A percentile compares a stretch with the other conserved stretches of the same genome.
Evolutionary conservation across 2,888 invertebrate genomes (phyloP).

Genomic region (Watsonalla binaria): DNA sequence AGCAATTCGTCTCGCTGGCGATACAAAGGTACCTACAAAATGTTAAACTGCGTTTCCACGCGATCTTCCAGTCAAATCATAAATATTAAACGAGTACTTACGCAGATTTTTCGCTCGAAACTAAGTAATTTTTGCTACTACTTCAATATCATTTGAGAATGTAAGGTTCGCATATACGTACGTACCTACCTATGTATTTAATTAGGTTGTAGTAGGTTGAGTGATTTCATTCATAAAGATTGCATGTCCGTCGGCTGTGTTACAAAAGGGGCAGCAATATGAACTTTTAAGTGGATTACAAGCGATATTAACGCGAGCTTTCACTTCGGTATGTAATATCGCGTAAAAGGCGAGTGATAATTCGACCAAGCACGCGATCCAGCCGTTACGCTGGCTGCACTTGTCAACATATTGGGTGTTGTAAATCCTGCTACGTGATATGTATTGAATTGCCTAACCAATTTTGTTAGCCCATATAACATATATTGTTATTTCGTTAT

Average conservation of each 20-base stretch:
- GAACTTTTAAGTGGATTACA: constrained; percentile 63
- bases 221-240: constrained; percentile 30
- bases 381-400: constrained; percentile 38
- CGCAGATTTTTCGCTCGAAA: no score
- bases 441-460: constrained; percentile 15
- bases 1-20: constrained; percentile 28
- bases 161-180: neutral
- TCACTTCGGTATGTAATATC: constrained; percentile 51
- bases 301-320: constrained; percentile 51
- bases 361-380: constrained; percentile 56
- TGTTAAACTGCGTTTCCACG: constrained; percentile 25
- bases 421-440: constrained; percentile 24
- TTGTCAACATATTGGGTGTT: constrained; percentile 29
- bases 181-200: neutral
- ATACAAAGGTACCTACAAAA: constrained; percentile 14
- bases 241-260: constrained; percentile 23
- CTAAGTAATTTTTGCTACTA: no score
- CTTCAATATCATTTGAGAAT: no score
- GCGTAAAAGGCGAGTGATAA: constrained; percentile 49
- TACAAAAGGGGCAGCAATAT: constrained; percentile 25
- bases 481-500: neutral
- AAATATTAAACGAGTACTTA: neutral
- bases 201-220: constrained; percentile 9
- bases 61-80: constrained; percentile 19
- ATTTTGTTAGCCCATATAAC: constrained; percentile 9